These are phyloP conservation scores for Drosophila prostipennis DNA, from an alignment of 2,888 invertebrate genomes.

Conservation along the genomic window DNA sequence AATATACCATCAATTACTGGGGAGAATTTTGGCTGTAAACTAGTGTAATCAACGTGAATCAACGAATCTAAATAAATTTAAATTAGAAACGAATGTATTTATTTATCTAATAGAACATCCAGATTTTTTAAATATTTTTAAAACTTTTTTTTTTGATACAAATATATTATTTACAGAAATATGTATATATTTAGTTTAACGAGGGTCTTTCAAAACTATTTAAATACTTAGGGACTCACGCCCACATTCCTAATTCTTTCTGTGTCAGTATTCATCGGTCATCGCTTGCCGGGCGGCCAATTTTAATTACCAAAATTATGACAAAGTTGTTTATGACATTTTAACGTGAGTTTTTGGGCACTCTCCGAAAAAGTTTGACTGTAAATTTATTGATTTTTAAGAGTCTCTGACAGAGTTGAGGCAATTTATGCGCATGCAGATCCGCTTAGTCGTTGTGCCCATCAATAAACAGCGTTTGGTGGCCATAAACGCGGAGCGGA, in stretches of 20 bases:
- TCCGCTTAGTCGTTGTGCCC: conserved; percentile 74
- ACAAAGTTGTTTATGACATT: conserved; percentile 79
- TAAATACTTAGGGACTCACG: conserved; percentile 3
- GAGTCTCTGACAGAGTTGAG: conserved; percentile 53
- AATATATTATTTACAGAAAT: no score
- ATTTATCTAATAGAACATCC: no score
- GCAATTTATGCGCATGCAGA: conserved; percentile 61
- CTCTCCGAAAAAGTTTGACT: conserved; percentile 55
- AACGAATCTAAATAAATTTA: no score
- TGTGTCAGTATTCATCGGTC: neutral
- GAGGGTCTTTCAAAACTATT: no score
- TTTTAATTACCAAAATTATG: conserved; percentile 81
- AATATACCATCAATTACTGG: no score
- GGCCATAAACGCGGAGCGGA: conserved; percentile 51
- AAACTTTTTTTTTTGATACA: no score
- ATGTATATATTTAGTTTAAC: no score
- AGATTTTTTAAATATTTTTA: no score
- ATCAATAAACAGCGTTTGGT: conserved; percentile 69
- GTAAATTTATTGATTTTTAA: conserved; percentile 79
- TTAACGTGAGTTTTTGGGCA: conserved; percentile 65
- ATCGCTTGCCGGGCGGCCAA: conserved; percentile 67
- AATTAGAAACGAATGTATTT: no score
- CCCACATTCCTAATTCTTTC: neutral
- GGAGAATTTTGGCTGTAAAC: no score
- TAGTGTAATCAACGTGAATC: neutral